A percentile compares a stretch with the other conserved stretches of the same genome.
Evolutionary conservation across 2,888 invertebrate genomes (phyloP).

Genomic region (Boloria euphrosyne): DNA sequence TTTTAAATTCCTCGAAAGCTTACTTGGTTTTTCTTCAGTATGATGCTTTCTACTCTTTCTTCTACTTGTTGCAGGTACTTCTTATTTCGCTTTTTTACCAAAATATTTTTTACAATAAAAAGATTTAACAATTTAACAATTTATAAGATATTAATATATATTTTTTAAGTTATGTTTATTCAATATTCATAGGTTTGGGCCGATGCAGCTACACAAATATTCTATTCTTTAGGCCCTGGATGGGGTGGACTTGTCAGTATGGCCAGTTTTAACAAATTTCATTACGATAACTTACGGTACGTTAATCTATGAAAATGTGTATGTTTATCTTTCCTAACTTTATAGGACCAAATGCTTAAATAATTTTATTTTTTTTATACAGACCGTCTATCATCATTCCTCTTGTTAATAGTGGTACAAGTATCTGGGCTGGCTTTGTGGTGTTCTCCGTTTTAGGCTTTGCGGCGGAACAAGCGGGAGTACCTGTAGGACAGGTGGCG

Average conservation of each 20-base stretch:
- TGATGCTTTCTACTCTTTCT: too few relatives aligned
- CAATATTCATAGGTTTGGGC: constrained; percentile 88
- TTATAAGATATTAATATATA: too few relatives aligned
- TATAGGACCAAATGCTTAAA: too few relatives aligned
- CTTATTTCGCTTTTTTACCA: too few relatives aligned
- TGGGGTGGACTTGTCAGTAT: constrained; percentile 93
- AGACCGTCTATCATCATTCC: constrained; percentile 88
- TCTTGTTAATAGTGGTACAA: constrained; percentile 87
- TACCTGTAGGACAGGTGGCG: constrained; percentile 89
- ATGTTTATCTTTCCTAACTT: too few relatives aligned
- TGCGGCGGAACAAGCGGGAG: constrained; percentile 86
- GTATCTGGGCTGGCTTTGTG: constrained; percentile 90
- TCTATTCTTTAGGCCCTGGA: constrained; percentile 94
- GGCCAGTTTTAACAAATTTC: constrained; percentile 91
- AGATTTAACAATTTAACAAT: too few relatives aligned
- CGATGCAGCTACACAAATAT: constrained; percentile 96
- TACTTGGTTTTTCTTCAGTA: too few relatives aligned
- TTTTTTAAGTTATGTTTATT: too few relatives aligned
- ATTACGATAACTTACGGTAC: constrained; percentile 86
- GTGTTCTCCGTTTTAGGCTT: constrained; percentile 91
- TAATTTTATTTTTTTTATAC: constrained; percentile 45
- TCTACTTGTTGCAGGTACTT: too few relatives aligned
- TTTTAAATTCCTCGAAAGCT: too few relatives aligned
- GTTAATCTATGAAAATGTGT: constrained; percentile 10
- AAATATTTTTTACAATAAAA: too few relatives aligned